A percentile compares a stretch with the other conserved stretches of the same genome.
phyloP scores from a whole-genome alignment of 1,140 invertebrate genomes.

The Holotrichia oblita region DNA sequence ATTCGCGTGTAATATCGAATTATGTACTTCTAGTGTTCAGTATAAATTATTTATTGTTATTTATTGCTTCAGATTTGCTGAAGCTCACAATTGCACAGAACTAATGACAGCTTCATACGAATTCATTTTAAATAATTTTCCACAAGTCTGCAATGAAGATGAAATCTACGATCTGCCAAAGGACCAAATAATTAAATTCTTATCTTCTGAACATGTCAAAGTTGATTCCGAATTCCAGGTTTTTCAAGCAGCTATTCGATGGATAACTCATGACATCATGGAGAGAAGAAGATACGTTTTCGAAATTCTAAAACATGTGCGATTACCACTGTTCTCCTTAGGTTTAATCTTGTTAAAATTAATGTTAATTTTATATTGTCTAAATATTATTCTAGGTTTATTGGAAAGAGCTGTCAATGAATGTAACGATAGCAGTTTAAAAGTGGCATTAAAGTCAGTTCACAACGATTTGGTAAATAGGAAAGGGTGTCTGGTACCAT shows the following conservation, averaged over 20 bases:
- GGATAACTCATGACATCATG: slow-evolving; percentile 87
- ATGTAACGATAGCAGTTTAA: slow-evolving; percentile 83
- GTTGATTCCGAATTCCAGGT: slow-evolving; percentile 94
- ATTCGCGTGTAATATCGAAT: too few species aligned
- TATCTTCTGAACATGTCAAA: slow-evolving; percentile 88
- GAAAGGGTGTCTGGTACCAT: slow-evolving; percentile 79
- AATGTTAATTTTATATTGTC: neutral
- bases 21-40: neutral
- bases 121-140: slow-evolving; percentile 90
- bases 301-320: slow-evolving; percentile 84
- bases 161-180: slow-evolving; percentile 89
- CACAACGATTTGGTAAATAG: slow-evolving; percentile 81
- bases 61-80: slow-evolving; percentile 79
- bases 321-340: slow-evolving; percentile 86
- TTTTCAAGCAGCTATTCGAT: slow-evolving; percentile 88
- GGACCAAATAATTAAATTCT: slow-evolving; percentile 79
- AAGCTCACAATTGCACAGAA: slow-evolving; percentile 87
- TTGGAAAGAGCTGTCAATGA: slow-evolving; percentile 83
- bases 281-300: slow-evolving; percentile 85
- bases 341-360: slow-evolving; percentile 56
- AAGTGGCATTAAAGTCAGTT: slow-evolving; percentile 82
- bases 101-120: slow-evolving; percentile 82
- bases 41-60: neutral
- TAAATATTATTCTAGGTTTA: slow-evolving; percentile 63
- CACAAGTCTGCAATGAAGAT: slow-evolving; percentile 81